Evolutionary conservation across 2,888 invertebrate genomes (phyloP), one percentile per base, ranked within the genome.

Genomic region (Limnephilus rhombicus): DNA sequence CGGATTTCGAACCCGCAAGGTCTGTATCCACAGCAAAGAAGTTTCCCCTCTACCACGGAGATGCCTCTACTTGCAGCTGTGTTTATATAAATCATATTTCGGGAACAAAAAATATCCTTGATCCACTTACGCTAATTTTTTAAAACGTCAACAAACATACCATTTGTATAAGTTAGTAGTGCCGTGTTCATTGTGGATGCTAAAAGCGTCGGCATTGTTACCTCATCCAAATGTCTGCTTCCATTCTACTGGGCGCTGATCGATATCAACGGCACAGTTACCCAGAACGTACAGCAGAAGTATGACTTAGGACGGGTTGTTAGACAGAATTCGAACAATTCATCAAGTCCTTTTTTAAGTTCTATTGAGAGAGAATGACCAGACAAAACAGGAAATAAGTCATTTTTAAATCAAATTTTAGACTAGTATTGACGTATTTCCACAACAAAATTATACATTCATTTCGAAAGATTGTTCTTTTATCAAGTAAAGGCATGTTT

Each of bases 81-180:
- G 24, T 68, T 18, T 53, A 18, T 24, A 68, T 24, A 24, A n/a
- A 24, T 24, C 18, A 68, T 68, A 68, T 68, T 68, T 68, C 68
- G 24, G 68, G 68, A 68, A 68, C 24, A 24, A 68, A 68, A 68
- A 68, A 68, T 7, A 68, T 24, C 68, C 68, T 68, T 68, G 68
- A 1, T 24, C 68, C 68, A 68, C 68, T 68, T 68, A 9, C 68
- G n/a, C 9, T 68, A 68, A n/a, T 68, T 68, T 68, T 68, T 68
- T 68, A 68, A 68, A 68, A 68, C 68, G 68, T 68, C 68, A 68
- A 68, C 24, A 68, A 68, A 68, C 68, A 68, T 9, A 68, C 24
- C 68, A 68, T 68, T 68, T 68, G 68, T 68, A 68, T 68, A 68
- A 68, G 68, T 68, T 68, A 68, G 68, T 68, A 68, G 68, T 68